Evolutionary conservation across 1,140 invertebrate genomes (phyloP), one percentile per base, ranked within the genome.

Genomic region (Triops longicaudatus): DNA sequence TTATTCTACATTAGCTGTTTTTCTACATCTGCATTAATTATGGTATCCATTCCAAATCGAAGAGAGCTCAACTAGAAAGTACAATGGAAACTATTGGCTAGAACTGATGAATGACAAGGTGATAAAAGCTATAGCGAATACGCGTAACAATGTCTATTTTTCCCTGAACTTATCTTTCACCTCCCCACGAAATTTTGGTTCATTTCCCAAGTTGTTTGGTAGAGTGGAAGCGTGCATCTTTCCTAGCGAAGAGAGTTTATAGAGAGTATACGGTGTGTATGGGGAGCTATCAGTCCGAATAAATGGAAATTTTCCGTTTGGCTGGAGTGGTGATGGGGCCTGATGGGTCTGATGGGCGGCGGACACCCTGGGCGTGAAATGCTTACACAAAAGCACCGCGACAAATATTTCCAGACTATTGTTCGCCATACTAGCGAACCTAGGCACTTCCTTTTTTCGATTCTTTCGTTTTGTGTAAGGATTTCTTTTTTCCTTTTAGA

Each of bases 381-480:
- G 50, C 50, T 63, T 63, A 63, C 50, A 63, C 50, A 63, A 63
- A 63, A 63, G 50, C 50, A 63, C 50, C 50, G 50, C 50, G 50
- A 63, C 50, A 63, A 63, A 63, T 63, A 63, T 63, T 63, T 63
- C 50, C 10, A 63, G 50, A 14, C 50, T 63, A 63, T 63, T 63
- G 50, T 63, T 63, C 9, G 9, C 50, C 50, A 22, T 63, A 0
- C 50, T 37, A 63, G 50, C n/a, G 50, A n/a, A 37, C 50, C 50
- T 14, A 63, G 50, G 10, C 50, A 63, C 50, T 63, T 63, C 50
- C 14, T 63, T 63, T 63, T n/a, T 63, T 37, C 31, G 31, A 7
- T 37, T 37, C 17, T 17, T 63, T 63, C 17, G 6, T 5, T 63
- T 63, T 63, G 10, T 17, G 17, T 14, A 14, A n/a, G 5, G 50